These are phyloP conservation scores for Pseudococcus longispinus DNA, from an alignment of 2,888 invertebrate genomes.

Conservation along the genomic window DNA sequence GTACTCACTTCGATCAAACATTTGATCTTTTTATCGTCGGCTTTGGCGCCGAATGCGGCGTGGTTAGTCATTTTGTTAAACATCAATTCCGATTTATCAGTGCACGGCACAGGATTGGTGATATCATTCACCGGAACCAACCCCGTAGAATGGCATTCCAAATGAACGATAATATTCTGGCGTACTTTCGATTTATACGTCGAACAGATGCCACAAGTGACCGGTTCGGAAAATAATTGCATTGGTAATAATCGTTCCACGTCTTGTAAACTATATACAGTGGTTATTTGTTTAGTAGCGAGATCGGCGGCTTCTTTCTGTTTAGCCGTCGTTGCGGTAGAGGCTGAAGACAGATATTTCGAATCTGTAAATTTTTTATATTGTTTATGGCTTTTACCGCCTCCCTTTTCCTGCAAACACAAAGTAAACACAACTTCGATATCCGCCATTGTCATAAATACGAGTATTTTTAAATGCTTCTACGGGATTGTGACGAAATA, in stretches of 20 bases:
- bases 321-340: not conserved
- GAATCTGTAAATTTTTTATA: not conserved
- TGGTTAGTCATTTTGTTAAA: constrained; percentile 86
- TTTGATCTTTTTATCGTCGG: constrained; percentile 40
- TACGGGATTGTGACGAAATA: not conserved
- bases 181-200: constrained; percentile 74
- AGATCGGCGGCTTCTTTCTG: constrained; percentile 36
- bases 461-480: constrained; percentile 23
- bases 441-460: constrained; percentile 28
- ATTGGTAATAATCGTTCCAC: constrained; percentile 61
- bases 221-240: constrained; percentile 70
- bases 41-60: constrained; percentile 66
- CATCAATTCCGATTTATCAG: constrained; percentile 78
- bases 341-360: constrained; percentile 20
- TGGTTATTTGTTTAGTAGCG: constrained; percentile 22
- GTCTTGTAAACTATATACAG: constrained; percentile 31
- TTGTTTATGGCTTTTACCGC: constrained; percentile 32
- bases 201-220: constrained; percentile 71
- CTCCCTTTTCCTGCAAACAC: constrained; percentile 36
- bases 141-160: constrained; percentile 70
- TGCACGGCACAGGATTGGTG: constrained; percentile 82
- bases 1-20: constrained; percentile 49
- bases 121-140: constrained; percentile 64
- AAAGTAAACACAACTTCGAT: constrained; percentile 42
- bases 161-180: constrained; percentile 75